Evolutionary conservation across 2,888 invertebrate genomes (phyloP).

Genomic region (Dynastes tityus): DNA sequence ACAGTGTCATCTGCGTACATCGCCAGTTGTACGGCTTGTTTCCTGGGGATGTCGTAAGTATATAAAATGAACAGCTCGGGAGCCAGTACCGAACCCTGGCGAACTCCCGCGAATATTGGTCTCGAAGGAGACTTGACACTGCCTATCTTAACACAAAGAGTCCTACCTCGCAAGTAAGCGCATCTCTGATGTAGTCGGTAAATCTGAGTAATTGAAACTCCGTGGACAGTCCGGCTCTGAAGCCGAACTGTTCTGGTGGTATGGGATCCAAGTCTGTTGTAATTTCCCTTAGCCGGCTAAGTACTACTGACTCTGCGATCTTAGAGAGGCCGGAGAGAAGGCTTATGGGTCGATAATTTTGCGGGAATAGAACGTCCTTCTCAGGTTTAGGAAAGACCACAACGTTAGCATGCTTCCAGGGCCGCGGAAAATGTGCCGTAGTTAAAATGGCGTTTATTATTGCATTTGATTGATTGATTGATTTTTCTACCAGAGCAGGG

Average conservation of each 20-base stretch:
- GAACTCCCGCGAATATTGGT: too few species aligned
- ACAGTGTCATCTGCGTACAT: too few species aligned
- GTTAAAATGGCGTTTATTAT: slow-evolving; percentile 45
- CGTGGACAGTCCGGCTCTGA: background rate
- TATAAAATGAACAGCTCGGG: too few species aligned
- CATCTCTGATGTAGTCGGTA: background rate
- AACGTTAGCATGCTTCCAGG: slow-evolving; percentile 49
- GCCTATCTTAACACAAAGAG: too few species aligned
- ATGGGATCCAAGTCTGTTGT: background rate
- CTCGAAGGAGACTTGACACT: too few species aligned
- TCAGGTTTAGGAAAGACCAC: slow-evolving; percentile 45
- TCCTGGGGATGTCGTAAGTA: too few species aligned
- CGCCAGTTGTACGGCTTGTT: too few species aligned
- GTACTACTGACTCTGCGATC: background rate
- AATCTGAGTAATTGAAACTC: background rate
- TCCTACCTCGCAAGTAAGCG: too few species aligned
- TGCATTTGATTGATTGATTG: too few species aligned
- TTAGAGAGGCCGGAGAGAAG: slow-evolving; percentile 50
- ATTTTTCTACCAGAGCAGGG: too few species aligned
- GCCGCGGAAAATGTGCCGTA: slow-evolving; percentile 35
- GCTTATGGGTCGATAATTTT: slow-evolving; percentile 59
- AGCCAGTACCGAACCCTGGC: too few species aligned
- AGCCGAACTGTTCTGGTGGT: background rate
- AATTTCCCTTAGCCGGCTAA: background rate
- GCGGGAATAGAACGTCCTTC: slow-evolving; percentile 43